Evolutionary conservation across 2,888 invertebrate genomes (phyloP).

Genomic region (Cacoxenus indagator): DNA sequence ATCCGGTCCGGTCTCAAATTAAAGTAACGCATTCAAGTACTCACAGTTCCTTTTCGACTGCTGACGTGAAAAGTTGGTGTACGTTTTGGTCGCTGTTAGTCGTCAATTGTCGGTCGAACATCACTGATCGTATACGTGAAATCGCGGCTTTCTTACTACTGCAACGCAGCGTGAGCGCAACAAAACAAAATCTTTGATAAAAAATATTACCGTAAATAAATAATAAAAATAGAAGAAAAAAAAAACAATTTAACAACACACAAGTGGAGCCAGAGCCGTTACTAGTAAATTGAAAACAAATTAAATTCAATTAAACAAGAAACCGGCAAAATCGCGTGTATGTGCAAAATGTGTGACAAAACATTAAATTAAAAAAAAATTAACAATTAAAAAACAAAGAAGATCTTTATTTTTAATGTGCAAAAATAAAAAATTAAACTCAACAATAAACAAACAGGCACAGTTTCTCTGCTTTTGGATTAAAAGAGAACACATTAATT

Average conservation of each 20-base stretch:
- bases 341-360: too few relatives aligned
- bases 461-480: too few relatives aligned
- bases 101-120: neutral
- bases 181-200: conserved; percentile 28
- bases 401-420: conserved; percentile 32
- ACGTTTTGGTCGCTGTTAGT: too few relatives aligned
- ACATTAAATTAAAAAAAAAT: too few relatives aligned
- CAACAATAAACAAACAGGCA: conserved; percentile 18
- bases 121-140: neutral
- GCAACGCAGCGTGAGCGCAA: conserved; percentile 4
- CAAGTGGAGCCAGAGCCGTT: too few relatives aligned
- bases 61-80: conserved; percentile 68
- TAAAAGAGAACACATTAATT: too few relatives aligned
- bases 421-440: conserved; percentile 15
- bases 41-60: conserved; percentile 71
- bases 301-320: too few relatives aligned
- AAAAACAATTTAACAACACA: too few relatives aligned
- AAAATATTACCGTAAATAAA: conserved; percentile 14
- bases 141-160: neutral
- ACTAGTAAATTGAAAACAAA: too few relatives aligned
- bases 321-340: too few relatives aligned
- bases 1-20: conserved; percentile 46
- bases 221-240: conserved; percentile 32
- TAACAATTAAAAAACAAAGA: conserved; percentile 32
- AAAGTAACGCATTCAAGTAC: conserved; percentile 41